These are phyloP conservation scores for Oligia latruncula DNA, from an alignment of 2,888 invertebrate genomes.

Conservation along the genomic window DNA sequence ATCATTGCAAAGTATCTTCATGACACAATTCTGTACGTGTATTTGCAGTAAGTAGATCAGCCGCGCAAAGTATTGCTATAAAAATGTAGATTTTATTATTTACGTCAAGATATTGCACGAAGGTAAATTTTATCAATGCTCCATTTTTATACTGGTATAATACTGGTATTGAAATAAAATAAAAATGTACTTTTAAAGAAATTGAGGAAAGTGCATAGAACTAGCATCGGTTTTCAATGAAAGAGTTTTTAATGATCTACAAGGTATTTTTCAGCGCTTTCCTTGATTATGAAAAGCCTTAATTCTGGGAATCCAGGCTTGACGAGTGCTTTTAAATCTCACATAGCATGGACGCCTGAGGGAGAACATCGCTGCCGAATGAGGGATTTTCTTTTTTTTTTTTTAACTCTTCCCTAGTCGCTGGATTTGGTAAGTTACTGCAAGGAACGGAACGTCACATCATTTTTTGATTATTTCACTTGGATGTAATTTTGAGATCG, in stretches of 20 bases:
- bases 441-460: too few species aligned
- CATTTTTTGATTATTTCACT: too few species aligned
- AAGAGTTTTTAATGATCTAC: not conserved
- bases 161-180: not conserved
- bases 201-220: not conserved
- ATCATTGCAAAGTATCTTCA: not conserved
- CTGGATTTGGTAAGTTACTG: too few species aligned
- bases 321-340: too few species aligned
- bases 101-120: slow-evolving; percentile 2
- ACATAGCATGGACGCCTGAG: too few species aligned
- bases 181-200: not conserved
- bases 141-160: not conserved
- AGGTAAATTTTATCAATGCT: slow-evolving; percentile 3
- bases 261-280: too few species aligned
- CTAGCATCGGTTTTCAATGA: not conserved
- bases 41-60: not conserved
- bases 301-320: too few species aligned
- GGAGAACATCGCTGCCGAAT: too few species aligned
- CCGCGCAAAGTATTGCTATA: not conserved
- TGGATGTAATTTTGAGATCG: too few species aligned
- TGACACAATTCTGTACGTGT: slow-evolving; percentile 16
- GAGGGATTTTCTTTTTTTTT: too few species aligned
- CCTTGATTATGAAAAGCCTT: too few species aligned
- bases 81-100: slow-evolving; percentile 25
- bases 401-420: too few species aligned